These are phyloP conservation scores for Morus bassanus DNA, from an alignment of 2,797 vertebrate species.

Conservation along the genomic window DNA sequence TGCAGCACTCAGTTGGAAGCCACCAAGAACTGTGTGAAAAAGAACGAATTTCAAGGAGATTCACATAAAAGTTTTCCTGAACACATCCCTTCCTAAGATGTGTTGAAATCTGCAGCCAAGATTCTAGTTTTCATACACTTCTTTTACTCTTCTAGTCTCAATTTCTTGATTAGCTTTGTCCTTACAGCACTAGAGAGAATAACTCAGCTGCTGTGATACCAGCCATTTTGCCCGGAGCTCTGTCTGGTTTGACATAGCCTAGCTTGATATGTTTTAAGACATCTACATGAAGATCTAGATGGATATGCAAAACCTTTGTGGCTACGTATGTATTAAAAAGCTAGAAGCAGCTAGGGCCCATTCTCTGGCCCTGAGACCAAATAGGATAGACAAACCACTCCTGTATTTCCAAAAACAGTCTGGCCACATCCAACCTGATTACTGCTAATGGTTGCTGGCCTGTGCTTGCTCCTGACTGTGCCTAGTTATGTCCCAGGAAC, in stretches of 20 bases:
- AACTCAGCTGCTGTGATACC: background rate
- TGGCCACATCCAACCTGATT: background rate
- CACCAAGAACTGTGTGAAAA: background rate
- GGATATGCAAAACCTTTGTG: fast-evolving
- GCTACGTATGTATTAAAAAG: background rate
- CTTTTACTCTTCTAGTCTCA: background rate
- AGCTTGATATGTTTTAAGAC: background rate
- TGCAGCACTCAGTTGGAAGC: background rate
- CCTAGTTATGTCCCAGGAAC: background rate
- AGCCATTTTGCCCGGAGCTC: background rate
- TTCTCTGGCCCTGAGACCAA: background rate
- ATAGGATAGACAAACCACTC: background rate
- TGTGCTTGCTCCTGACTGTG: background rate
- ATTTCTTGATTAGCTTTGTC: background rate
- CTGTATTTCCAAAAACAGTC: background rate
- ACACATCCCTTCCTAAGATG: background rate
- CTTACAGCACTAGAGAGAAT: background rate
- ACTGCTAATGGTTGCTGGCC: background rate
- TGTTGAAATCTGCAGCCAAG: background rate
- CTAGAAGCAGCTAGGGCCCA: background rate
- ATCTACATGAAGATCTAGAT: background rate
- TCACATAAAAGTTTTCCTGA: background rate
- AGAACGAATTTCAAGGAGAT: background rate
- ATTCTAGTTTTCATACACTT: background rate
- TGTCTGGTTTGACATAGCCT: background rate